Evolutionary conservation across 2,888 invertebrate genomes (phyloP).

Genomic region (Mycalesis mineus): DNA sequence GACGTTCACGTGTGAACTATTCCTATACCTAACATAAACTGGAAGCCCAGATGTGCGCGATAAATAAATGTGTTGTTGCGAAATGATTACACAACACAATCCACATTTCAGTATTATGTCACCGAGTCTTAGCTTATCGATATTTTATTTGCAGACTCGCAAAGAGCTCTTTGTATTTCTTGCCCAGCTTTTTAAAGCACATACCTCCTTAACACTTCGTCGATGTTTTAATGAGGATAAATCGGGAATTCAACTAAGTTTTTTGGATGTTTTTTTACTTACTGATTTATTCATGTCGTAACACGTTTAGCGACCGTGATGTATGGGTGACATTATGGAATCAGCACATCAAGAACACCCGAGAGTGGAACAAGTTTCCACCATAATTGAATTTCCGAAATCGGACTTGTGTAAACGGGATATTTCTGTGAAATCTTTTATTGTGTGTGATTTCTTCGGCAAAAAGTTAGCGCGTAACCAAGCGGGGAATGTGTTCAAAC

Average conservation of each 20-base stretch:
- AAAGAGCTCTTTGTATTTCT: slow-evolving; percentile 11
- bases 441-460: slow-evolving; percentile 23
- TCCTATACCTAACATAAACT: slow-evolving; percentile 8
- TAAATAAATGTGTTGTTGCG: not conserved
- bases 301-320: slow-evolving; percentile 51
- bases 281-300: slow-evolving; percentile 49
- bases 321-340: slow-evolving; percentile 55
- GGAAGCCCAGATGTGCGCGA: not conserved
- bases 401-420: slow-evolving; percentile 33
- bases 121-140: slow-evolving; percentile 4
- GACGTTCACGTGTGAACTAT: not conserved
- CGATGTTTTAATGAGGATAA: slow-evolving; percentile 31
- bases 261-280: slow-evolving; percentile 32
- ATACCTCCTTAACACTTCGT: slow-evolving; percentile 27
- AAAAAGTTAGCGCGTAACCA: slow-evolving; percentile 30
- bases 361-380: slow-evolving; percentile 43
- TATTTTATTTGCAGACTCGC: not conserved
- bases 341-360: slow-evolving; percentile 50
- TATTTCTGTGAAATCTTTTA: slow-evolving; percentile 31
- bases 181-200: slow-evolving; percentile 13
- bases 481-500: slow-evolving; percentile 22
- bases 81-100: slow-evolving; percentile 2
- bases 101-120: slow-evolving; percentile 13
- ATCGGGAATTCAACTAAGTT: slow-evolving; percentile 25
- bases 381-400: slow-evolving; percentile 51